A percentile compares a stretch with the other conserved stretches of the same genome.
phyloP scores from a whole-genome alignment of 1,140 invertebrate genomes.

The Pseudomyrmex cubaensis region DNA sequence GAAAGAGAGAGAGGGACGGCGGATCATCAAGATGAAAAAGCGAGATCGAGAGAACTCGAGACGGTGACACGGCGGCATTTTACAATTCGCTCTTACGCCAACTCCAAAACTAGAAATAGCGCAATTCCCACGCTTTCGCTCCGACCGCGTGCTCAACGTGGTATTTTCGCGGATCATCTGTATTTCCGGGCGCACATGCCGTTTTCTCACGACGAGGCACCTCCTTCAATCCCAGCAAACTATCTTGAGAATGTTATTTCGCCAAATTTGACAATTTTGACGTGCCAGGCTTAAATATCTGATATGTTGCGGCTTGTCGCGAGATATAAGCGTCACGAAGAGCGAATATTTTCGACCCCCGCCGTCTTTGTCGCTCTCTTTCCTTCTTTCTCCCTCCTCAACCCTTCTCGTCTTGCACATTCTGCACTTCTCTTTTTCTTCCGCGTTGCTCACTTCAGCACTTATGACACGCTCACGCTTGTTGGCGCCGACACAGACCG shows the following conservation, averaged over 20 bases:
- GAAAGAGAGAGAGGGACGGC: conserved; percentile 18
- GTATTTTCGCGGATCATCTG: not conserved
- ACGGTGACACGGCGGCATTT: conserved; percentile 4
- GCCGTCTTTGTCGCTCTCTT: conserved; percentile 35
- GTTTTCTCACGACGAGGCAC: not conserved
- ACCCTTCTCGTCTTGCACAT: not conserved
- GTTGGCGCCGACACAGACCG: conserved; percentile 35
- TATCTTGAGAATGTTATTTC: not conserved
- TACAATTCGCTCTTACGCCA: conserved; percentile 18
- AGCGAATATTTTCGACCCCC: conserved; percentile 65
- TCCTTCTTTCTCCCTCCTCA: conserved; percentile 13
- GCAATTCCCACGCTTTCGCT: conserved; percentile 28
- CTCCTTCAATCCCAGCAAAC: not conserved
- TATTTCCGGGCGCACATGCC: not conserved
- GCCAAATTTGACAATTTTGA: conserved; percentile 60
- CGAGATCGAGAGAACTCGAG: not conserved
- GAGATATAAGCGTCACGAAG: conserved; percentile 20
- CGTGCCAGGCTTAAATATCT: conserved; percentile 33
- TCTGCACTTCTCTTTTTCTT: conserved; percentile 31
- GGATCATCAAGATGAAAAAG: not conserved
- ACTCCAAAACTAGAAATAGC: conserved; percentile 37
- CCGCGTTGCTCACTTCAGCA: conserved; percentile 41
- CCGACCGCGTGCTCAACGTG: conserved; percentile 17
- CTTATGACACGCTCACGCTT: conserved; percentile 53
- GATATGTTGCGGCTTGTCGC: conserved; percentile 16